These are phyloP conservation scores for Diplolepis rosae DNA, from an alignment of 2,888 invertebrate species.

Conservation along the genomic window DNA sequence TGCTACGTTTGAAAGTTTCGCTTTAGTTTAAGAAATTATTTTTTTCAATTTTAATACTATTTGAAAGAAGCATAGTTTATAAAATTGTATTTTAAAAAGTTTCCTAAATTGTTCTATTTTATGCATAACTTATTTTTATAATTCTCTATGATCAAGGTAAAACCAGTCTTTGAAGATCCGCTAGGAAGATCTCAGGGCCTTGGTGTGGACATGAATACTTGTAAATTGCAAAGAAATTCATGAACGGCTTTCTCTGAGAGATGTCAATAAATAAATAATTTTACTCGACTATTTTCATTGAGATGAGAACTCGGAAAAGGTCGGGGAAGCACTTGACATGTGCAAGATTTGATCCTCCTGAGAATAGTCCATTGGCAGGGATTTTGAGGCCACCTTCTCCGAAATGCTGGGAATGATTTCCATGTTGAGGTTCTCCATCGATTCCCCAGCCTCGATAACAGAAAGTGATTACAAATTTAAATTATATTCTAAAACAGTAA, in stretches of 20 bases:
- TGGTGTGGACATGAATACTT: constrained; percentile 1
- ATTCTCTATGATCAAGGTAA: not conserved
- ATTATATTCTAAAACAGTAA: too few relatives aligned
- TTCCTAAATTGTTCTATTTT: not conserved
- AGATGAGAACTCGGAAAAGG: constrained; percentile 59
- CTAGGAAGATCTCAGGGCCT: constrained; percentile 2
- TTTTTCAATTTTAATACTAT: not conserved
- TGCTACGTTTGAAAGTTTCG: not conserved
- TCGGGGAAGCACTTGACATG: constrained; percentile 55
- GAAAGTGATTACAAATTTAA: too few relatives aligned
- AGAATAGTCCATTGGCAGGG: constrained; percentile 40
- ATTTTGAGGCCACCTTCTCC: constrained; percentile 49
- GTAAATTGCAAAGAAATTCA: not conserved
- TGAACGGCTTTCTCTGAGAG: constrained; percentile 16
- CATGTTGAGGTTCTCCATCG: constrained; percentile 49
- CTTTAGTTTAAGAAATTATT: not conserved
- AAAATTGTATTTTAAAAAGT: not conserved
- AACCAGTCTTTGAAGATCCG: constrained; percentile 15
- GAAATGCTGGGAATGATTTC: constrained; percentile 57
- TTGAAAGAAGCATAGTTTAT: not conserved
- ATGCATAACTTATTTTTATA: not conserved
- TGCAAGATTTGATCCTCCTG: constrained; percentile 50
- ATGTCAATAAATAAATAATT: not conserved
- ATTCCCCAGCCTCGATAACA: constrained; percentile 52
- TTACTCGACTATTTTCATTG: constrained; percentile 40